These are phyloP conservation scores for Mus spretus DNA, from an alignment of 2,797 vertebrate genomes.

Conservation along the genomic window DNA sequence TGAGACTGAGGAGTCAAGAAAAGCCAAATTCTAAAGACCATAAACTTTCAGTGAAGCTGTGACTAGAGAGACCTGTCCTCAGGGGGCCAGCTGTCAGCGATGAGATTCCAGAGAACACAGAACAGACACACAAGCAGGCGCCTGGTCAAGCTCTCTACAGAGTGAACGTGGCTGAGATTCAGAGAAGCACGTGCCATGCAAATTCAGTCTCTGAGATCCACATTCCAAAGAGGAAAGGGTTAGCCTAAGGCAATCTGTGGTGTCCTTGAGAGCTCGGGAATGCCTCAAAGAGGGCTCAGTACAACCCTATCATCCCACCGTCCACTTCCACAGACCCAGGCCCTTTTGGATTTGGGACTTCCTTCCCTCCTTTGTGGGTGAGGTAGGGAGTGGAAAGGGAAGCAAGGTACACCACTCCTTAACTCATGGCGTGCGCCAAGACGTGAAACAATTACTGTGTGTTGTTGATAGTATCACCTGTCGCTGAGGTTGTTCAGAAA, in stretches of 20 bases:
- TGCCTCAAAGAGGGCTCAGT: not conserved
- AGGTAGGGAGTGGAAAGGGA: not conserved
- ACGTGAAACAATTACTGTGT: not conserved
- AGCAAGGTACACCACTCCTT: not conserved
- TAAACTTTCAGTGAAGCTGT: not conserved
- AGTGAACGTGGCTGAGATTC: not conserved
- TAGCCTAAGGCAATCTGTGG: not conserved
- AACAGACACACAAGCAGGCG: not conserved
- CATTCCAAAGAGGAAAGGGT: not conserved
- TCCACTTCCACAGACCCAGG: not conserved
- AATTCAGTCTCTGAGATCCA: not conserved
- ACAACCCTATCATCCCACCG: not conserved
- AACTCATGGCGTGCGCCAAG: not conserved
- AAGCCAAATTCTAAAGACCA: not conserved
- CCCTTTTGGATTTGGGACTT: not conserved
- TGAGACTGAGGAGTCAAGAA: not conserved
- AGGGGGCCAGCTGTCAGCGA: not conserved
- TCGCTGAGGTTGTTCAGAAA: not conserved
- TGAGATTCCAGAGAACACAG: not conserved
- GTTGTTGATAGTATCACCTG: not conserved
- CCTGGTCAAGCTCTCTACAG: not conserved
- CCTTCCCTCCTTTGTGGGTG: not conserved
- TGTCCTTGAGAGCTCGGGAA: not conserved
- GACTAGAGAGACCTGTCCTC: not conserved
- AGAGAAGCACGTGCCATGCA: accelerated